phyloP scores from a whole-genome alignment of 2,888 invertebrate species.

The Meteorus cinctellus region DNA sequence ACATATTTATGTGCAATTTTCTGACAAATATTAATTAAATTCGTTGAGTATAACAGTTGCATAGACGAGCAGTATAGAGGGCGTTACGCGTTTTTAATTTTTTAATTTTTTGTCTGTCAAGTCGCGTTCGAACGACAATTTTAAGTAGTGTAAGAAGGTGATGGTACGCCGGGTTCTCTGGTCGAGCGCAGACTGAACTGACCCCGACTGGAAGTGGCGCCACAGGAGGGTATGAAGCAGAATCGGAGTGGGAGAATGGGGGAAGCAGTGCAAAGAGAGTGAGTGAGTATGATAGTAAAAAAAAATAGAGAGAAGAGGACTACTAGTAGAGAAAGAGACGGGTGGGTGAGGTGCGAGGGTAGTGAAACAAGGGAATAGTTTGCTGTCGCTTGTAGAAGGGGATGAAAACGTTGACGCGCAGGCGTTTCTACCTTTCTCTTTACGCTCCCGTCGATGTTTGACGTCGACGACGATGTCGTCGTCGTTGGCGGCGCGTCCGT shows the following conservation, averaged over 20 bases:
- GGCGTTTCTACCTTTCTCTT: constrained; percentile 20
- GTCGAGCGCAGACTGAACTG: constrained; percentile 68
- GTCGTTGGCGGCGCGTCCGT: constrained; percentile 20
- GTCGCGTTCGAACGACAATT: constrained; percentile 38
- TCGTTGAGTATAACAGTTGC: constrained; percentile 3
- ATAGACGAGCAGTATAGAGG: neutral
- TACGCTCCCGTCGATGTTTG: neutral
- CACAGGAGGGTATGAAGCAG: constrained; percentile 46
- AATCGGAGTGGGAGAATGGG: constrained; percentile 7
- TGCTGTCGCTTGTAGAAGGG: constrained; percentile 22
- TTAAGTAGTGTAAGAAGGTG: neutral
- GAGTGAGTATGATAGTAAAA: neutral
- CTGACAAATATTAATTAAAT: constrained; percentile 24
- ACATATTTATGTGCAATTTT: neutral
- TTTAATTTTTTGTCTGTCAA: neutral
- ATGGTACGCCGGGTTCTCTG: constrained; percentile 58
- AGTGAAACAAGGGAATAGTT: constrained; percentile 35
- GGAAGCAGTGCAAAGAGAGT: neutral
- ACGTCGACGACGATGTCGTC: constrained; percentile 6
- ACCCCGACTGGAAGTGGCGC: constrained; percentile 60
- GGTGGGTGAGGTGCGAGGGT: constrained; percentile 14
- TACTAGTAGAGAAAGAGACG: constrained; percentile 12
- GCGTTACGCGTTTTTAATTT: neutral
- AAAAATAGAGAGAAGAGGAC: constrained; percentile 7
- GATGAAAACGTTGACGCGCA: constrained; percentile 31